These are phyloP conservation scores for Villa cingulata DNA, from an alignment of 2,888 invertebrate genomes.

Conservation along the genomic window DNA sequence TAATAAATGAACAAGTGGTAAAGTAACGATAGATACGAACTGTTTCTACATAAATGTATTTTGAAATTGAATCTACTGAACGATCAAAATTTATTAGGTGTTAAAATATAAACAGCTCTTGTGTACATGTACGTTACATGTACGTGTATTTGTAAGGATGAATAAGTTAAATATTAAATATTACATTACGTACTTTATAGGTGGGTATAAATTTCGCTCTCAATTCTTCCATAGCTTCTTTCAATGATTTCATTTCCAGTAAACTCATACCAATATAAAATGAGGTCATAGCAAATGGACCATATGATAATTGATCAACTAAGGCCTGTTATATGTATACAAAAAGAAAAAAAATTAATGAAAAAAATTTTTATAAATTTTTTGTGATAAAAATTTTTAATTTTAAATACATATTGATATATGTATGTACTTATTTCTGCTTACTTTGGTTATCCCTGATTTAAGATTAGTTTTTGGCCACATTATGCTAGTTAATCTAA, in stretches of 20 bases:
- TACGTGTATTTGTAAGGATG: too few relatives aligned
- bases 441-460: slow-evolving; percentile 56
- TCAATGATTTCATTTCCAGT: slow-evolving; percentile 49
- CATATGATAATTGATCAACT: slow-evolving; percentile 61
- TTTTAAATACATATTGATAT: not conserved
- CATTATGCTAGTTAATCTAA: slow-evolving; percentile 55
- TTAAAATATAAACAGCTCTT: too few relatives aligned
- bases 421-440: slow-evolving; percentile 3
- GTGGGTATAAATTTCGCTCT: slow-evolving; percentile 58
- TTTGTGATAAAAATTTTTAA: not conserved
- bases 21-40: too few relatives aligned
- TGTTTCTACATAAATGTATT: too few relatives aligned
- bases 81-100: too few relatives aligned
- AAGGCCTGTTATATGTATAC: slow-evolving; percentile 37
- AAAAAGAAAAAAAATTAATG: not conserved
- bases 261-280: slow-evolving; percentile 66
- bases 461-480: slow-evolving; percentile 60
- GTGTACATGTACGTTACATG: too few relatives aligned
- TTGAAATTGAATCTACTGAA: too few relatives aligned
- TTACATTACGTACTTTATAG: slow-evolving; percentile 37
- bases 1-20: too few relatives aligned
- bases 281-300: slow-evolving; percentile 58
- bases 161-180: too few relatives aligned
- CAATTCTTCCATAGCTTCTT: slow-evolving; percentile 51
- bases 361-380: not conserved